Conservation (phyloP, 2,113 vertebrate genomes). For the Tiliqua scincoides region DNA sequence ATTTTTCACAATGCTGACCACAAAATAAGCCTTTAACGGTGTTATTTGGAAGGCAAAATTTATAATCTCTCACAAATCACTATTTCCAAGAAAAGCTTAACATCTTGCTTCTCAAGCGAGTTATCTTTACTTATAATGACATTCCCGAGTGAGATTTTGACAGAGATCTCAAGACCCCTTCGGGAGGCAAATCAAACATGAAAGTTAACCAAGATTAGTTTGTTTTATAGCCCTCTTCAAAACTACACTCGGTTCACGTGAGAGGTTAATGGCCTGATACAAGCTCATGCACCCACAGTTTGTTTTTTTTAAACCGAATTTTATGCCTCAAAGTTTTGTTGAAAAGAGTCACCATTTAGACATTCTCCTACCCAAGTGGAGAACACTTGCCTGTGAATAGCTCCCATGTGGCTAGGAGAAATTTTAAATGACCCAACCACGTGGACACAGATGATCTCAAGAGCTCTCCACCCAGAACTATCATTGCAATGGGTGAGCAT, state of each 20-base stretch:
- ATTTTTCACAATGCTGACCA: constrained; percentile 10
- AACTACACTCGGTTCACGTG: neutral
- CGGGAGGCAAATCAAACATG: neutral
- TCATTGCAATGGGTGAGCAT: neutral
- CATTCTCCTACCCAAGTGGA: neutral
- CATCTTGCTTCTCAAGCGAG: neutral
- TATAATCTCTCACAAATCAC: neutral
- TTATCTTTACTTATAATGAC: neutral
- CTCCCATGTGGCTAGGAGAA: neutral
- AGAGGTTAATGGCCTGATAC: neutral
- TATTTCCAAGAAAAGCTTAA: constrained; percentile 2
- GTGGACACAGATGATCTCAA: neutral
- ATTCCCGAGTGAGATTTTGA: neutral
- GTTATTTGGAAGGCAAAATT: constrained; percentile 1
- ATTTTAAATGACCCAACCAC: neutral
- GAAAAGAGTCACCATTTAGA: neutral
- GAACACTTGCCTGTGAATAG: neutral
- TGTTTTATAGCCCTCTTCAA: neutral
- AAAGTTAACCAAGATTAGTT: neutral
- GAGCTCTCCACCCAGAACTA: neutral
- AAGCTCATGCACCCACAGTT: too few species aligned
- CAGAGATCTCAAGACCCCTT: too few species aligned
- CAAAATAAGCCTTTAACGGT: neutral
- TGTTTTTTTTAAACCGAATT: neutral
- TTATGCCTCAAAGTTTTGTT: neutral